Evolutionary conservation across 2,113 vertebrate species (phyloP), one percentile per base, ranked within the genome.

Genomic region (Desmodus rotundus): DNA sequence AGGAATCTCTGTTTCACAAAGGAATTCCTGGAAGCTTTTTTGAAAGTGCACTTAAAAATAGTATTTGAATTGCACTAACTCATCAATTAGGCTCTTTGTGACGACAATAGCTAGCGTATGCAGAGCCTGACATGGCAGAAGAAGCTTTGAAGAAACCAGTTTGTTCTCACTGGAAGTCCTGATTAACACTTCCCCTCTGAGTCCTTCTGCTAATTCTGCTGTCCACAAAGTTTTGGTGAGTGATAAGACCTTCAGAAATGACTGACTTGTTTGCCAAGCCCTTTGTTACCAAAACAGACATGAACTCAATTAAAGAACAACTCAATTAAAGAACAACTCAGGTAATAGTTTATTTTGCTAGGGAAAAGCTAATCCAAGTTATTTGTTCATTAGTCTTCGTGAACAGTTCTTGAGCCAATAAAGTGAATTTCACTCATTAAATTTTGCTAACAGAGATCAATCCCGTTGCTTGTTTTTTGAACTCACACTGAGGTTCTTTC

Each of bases 11-110:
- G 76, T 87, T 97, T 76, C 50, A 45, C 61, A 63, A 89, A 93
- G 82, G 82, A 94, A 94, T 94, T 90, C 52, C 85, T 92, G 89
- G 86, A 92, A 80, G 43, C 85, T 92, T 95, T 95, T 82, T 90
- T 33, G 61, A 85, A 93, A 77, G 70, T 73, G 28, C 38, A 43
- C 95, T 96, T 91, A 93, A 96, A 93, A 95, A 88, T 86, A 67
- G n/a, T 70, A 73, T 93, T 77, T 88, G 84, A 93, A 88, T 85
- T 92, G 84, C 31, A 78, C 45, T 87, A 76, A 93, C 43, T 85
- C 91, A 81, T 90, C 84, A 96, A 87, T 70, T 73, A 89, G 80
- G 9, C 10, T 84, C 54, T 88, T 45, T 38, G n/a, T 38, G 28
- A 61, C 24, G 73, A 38, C 61, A n/a, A 72, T 33, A 52, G 77